A percentile compares a stretch with the other conserved stretches of the same genome.
Conservation (phyloP, 53 echinoderm and acorn worm species). For the Echinometra lucunter region DNA sequence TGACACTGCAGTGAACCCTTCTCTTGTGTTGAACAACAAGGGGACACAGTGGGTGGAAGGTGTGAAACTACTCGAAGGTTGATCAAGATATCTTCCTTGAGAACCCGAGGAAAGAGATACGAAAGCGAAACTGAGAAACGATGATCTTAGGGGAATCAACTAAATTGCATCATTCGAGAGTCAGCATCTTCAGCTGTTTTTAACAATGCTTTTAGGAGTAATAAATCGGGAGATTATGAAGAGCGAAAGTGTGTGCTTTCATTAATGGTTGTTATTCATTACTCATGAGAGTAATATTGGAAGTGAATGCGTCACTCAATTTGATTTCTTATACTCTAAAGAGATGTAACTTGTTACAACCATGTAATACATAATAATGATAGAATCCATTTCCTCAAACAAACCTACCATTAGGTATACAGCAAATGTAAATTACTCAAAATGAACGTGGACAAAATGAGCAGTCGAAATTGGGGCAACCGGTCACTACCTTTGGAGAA, state of each 20-base stretch:
- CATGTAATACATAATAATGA: neutral
- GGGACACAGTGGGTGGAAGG: conserved; percentile 10
- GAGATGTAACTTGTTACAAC: neutral
- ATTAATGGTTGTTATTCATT: neutral
- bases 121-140: conserved; percentile 26
- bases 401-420: neutral
- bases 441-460: neutral
- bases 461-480: neutral
- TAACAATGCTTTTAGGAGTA: conserved; percentile 19
- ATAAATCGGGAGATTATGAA: neutral
- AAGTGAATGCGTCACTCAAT: neutral
- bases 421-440: neutral
- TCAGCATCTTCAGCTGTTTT: neutral
- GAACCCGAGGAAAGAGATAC: neutral
- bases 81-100: conserved; percentile 24
- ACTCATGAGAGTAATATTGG: neutral
- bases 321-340: neutral
- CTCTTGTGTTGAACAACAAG: neutral
- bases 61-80: neutral
- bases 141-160: neutral
- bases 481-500: neutral
- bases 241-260: neutral
- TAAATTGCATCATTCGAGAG: neutral
- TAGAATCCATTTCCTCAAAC: neutral
- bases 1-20: neutral